Base-by-base conservation (phyloP, 92 coral and sea anemone genomes). In the Pocillopora meandrina region DNA sequence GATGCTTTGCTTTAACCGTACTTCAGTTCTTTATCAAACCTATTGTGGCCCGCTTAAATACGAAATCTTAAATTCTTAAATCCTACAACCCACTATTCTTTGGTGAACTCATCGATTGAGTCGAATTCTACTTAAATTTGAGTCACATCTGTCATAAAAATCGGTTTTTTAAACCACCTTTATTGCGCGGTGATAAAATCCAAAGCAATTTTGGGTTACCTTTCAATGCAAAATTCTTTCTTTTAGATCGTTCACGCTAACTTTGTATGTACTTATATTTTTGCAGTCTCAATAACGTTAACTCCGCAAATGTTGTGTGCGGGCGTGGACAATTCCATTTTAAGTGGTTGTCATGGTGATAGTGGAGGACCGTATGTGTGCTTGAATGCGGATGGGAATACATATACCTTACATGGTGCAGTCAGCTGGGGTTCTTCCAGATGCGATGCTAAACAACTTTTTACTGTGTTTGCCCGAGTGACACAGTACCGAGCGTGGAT, bases 291-390 rank as follows among this genome's bases (percentile, higher is more conserved):
- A 18, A 61, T 72, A 35, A 47, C 33, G 21, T 67, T 92, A 17
- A 92, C 95, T 34, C 62, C 67, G 2, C 87, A 85, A 35, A 92
- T 89, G 92, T 61, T 92, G 58, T 92, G 95, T 70, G 92, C 85
- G 16, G 92, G 95, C 67, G 95, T 89, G 13, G 91, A 91, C 1
- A 75, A 85, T 47, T 86, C 93, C 33, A 87, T 74, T 63, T 70
- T 81, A 21, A 84, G 93, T 69, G 93, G 93, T 84, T 92, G 93
- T 65, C 91, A 89, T 84, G 95, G 95, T 81, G 93, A 92, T 82
- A 92, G 93, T 63, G 95, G 95, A 34, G 93, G 93, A 1, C 93
- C 91, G 26, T 92, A 81, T 16, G 91, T 87, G 16, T 92, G 95
- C 33, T 78, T 56, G 47, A 74, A 89, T 61, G 10, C 67, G 59